phyloP scores from a whole-genome alignment of 2,888 invertebrate genomes.

The Caenorhabditis sp. region DNA sequence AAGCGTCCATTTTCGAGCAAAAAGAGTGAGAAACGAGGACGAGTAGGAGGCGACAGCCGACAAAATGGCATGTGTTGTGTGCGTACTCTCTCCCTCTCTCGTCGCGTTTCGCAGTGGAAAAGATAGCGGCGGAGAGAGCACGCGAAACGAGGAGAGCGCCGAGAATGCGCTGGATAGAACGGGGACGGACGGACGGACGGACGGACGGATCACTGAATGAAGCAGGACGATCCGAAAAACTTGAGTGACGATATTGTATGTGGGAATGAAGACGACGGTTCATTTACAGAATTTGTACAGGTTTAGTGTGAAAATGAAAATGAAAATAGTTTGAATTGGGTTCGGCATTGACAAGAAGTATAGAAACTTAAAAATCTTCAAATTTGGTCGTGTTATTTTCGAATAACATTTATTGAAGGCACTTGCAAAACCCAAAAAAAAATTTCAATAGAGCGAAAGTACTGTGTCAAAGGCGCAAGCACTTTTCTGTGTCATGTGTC shows the following conservation, averaged over 20 bases:
- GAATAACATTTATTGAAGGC: not conserved
- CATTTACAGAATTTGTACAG: too few species aligned
- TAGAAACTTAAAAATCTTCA: too few species aligned
- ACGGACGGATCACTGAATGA: slow-evolving; percentile 7
- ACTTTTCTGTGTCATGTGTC: not conserved
- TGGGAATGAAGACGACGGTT: too few species aligned
- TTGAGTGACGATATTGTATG: too few species aligned
- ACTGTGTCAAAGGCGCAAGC: slow-evolving; percentile 36
- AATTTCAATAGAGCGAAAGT: not conserved
- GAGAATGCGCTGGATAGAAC: not conserved
- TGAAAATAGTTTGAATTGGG: too few species aligned
- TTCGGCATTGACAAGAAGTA: too few species aligned
- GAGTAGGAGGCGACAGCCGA: slow-evolving; percentile 8
- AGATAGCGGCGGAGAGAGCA: slow-evolving; percentile 28
- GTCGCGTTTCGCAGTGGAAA: slow-evolving; percentile 26
- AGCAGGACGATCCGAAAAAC: too few species aligned
- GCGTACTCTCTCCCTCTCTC: slow-evolving; percentile 35
- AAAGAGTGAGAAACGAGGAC: slow-evolving; percentile 22
- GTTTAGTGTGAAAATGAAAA: too few species aligned
- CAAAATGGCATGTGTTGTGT: slow-evolving; percentile 38
- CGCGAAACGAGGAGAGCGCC: slow-evolving; percentile 1
- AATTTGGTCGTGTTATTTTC: too few species aligned
- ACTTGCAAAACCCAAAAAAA: not conserved
- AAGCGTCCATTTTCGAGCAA: slow-evolving; percentile 25
- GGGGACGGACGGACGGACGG: not conserved